Evolutionary conservation across 2,113 vertebrate species (phyloP), one percentile per base, ranked within the genome.

Genomic region (Laticauda colubrina): DNA sequence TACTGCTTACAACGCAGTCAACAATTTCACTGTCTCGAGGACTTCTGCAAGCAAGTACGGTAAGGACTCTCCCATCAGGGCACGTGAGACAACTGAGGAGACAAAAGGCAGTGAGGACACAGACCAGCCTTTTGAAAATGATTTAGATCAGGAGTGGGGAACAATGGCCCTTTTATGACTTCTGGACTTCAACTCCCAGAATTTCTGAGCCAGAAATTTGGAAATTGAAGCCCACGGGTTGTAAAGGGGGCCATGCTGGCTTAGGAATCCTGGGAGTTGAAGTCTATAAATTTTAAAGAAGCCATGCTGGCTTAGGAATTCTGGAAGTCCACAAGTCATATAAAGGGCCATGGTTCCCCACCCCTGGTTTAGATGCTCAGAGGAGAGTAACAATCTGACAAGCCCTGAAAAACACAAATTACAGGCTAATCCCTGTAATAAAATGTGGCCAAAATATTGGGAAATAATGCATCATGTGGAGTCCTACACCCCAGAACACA

Each of bases 21-120:
- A 99, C 97, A 99, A 99, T 97, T 99, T 99, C 93, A 99, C 99
- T 0, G 99, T 99, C 43, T 99, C 99, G 85, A 97, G 99, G 95
- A 99, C 99, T 0, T 99, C 99, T 24, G 99, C 99, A 4, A 99
- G 99, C 96, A 99, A 99, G 98, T 99, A 99, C 0, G 99, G 99
- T 99, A 96, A 97, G 97, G 95, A 14, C 48, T 5, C 59, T 29
- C 5, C 14, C 64, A 18, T 34, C 64, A 75, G 12, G n/a, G n/a
- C 64, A 75, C 14, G 2, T 5, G 64, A 34, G 64, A 34, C 64
- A 34, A 75, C n/a, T 5, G 4, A 34, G 5, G 15, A 75, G 64
- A 5, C n/a, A 75, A 18, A 75, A 75, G 64, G 14, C 5, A 75
- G 64, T 18, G 14, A 75, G 29, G 64, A 75, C n/a, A 75, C 14